Conservation (phyloP, 2,888 invertebrate genomes). For the Hydrotaea diabolus region DNA sequence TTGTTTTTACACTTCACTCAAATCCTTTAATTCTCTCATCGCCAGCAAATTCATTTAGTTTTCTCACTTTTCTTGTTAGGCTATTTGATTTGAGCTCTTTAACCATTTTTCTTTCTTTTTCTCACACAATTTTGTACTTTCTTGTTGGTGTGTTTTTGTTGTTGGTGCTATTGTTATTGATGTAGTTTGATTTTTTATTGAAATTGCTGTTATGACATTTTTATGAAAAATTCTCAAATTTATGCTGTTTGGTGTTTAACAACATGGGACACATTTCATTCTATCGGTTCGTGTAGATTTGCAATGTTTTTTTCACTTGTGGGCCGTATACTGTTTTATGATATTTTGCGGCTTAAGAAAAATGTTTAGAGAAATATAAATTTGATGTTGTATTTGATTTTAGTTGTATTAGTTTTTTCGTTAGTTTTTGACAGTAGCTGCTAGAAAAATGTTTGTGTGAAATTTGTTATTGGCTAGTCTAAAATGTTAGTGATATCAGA, state of each 20-base stretch:
- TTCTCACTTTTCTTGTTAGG: not conserved
- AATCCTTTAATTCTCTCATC: not conserved
- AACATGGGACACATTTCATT: constrained; percentile 58
- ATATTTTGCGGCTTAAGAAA: no score
- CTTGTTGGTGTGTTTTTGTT: constrained; percentile 56
- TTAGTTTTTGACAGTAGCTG: no score
- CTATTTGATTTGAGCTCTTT: not conserved
- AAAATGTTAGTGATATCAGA: no score
- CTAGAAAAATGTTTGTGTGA: no score
- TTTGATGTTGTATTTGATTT: no score
- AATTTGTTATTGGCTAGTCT: no score
- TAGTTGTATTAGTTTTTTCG: no score
- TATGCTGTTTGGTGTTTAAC: constrained; percentile 72
- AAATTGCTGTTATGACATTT: constrained; percentile 77
- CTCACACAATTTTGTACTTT: not conserved
- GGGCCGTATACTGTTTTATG: no score
- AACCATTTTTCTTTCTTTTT: not conserved
- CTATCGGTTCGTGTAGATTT: no score
- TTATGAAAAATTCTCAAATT: constrained; percentile 76
- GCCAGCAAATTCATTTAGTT: not conserved
- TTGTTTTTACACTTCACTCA: not conserved
- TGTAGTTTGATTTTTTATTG: constrained; percentile 63
- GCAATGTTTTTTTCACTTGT: no score
- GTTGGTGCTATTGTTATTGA: constrained; percentile 63
- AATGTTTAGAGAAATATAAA: no score